Conservation (phyloP, 2,113 vertebrate species). For the Nyctereutes procyonoides region DNA sequence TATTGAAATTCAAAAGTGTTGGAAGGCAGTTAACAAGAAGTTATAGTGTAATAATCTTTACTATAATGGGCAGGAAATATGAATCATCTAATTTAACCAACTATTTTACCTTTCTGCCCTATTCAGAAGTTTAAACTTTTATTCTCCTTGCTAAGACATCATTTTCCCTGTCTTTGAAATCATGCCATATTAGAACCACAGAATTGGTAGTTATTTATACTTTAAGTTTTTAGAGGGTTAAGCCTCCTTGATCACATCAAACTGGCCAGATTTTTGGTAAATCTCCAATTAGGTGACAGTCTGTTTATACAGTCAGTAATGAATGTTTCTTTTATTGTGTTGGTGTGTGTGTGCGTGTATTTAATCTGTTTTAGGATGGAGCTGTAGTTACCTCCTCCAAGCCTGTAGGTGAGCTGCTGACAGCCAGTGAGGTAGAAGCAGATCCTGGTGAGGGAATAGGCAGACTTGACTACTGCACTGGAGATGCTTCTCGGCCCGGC, state of each 20-base stretch:
- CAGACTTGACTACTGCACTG: slow-evolving; percentile 83
- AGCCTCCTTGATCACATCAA: neutral
- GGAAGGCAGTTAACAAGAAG: slow-evolving; percentile 31
- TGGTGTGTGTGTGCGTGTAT: neutral
- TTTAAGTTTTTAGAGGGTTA: slow-evolving; percentile 15
- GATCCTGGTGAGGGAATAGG: slow-evolving; percentile 83
- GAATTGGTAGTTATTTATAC: neutral
- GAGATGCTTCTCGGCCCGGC: slow-evolving; percentile 84
- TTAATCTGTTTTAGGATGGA: slow-evolving; percentile 84
- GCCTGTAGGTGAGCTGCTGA: slow-evolving; percentile 78
- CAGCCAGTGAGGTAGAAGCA: slow-evolving; percentile 89
- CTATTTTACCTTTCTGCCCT: neutral
- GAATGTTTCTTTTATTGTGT: neutral
- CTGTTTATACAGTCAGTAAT: neutral
- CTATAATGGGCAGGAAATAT: neutral
- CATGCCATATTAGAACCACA: slow-evolving; percentile 23
- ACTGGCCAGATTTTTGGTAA: neutral
- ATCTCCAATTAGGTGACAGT: neutral
- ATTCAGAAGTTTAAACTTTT: neutral
- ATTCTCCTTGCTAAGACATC: neutral
- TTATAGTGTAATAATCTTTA: slow-evolving; percentile 45
- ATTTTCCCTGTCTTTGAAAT: neutral
- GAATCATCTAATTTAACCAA: slow-evolving; percentile 31
- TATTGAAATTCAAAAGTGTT: slow-evolving; percentile 29
- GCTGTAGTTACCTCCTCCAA: slow-evolving; percentile 79